Conservation (phyloP, 2,888 invertebrate species). For the Pherbina coryleti region DNA sequence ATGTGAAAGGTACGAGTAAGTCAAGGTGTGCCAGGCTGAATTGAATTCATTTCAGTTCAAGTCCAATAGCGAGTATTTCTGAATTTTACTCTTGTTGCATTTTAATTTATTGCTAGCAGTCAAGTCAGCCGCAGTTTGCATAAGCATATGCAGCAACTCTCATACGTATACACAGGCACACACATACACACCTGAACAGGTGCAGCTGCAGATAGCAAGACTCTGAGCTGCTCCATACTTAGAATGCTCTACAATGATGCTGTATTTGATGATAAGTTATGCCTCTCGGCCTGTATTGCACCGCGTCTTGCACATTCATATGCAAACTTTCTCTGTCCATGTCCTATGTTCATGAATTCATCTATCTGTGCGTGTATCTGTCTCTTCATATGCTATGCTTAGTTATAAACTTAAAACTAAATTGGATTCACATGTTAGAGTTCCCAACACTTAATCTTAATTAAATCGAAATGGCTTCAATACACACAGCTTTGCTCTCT, state of each 20-base stretch:
- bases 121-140: constrained; percentile 5
- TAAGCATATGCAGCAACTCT: constrained; percentile 16
- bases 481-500: constrained; percentile 2
- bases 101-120: constrained; percentile 51
- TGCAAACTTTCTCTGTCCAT: not conserved
- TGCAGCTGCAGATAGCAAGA: not conserved
- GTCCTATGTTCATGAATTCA: not conserved
- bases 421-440: constrained; percentile 55
- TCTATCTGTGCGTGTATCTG: not conserved
- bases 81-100: constrained; percentile 48
- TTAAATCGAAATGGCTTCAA: constrained; percentile 56
- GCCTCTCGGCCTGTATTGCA: too few relatives aligned
- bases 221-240: too few relatives aligned
- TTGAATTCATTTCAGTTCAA: constrained; percentile 26
- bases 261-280: too few relatives aligned
- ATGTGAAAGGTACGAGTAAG: not conserved
- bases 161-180: constrained; percentile 2
- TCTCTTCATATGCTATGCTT: not conserved
- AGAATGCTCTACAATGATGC: too few relatives aligned
- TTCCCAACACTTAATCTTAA: constrained; percentile 56
- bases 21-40: not conserved
- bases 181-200: not conserved
- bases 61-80: constrained; percentile 2
- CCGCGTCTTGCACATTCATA: not conserved
- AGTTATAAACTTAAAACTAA: constrained; percentile 49